Base-by-base conservation (phyloP, 1,140 invertebrate species). In the Andrena cerasifolii region DNA sequence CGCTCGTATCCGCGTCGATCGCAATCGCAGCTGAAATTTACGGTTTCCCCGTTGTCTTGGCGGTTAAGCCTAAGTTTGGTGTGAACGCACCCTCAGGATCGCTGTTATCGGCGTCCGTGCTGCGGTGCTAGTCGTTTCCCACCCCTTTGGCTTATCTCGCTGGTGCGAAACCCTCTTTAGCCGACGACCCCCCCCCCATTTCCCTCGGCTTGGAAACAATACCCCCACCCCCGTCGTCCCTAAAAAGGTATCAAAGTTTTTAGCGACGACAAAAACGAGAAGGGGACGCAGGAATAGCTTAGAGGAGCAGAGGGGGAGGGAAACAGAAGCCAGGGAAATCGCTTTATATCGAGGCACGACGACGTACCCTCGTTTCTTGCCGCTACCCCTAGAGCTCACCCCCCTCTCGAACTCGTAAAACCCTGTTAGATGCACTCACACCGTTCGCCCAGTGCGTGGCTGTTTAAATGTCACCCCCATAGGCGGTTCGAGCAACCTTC, bases 201-300 rank as follows among this genome's bases (percentile, higher is more conserved):
- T 33, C 12, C n/a, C 45, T 28, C 31, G 14, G 33, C 43, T 49
- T 26, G 18, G 62, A 79, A 82, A 87, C 86, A 85, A 85, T 83
- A 79, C 71, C 82, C 16, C 33, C 6, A n/a, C n/a, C n/a, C 21
- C 5, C 31, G 10, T 28, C 7, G 3, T 36, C 0, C 26, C 61
- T 81, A 77, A 85, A 86, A 81, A 87, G 85, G 85, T 87, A 87
- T 85, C 83, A 83, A 87, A 87, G 49, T 86, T 87, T 87, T 87
- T 86, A 87, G 77, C 73, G 56, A 66, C 62, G 63, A 33, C 59
- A 61, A 51, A 53, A 71, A 58, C 31, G 47, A 56, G 31, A 18
- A 62, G 21, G 56, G 56, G 14, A 33, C 45, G 54, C 5, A 8
- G 14, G 31, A 14, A 28, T 56, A 36, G 24, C 18, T 59, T 18